Percentiles rank a stretch among this genome's conserved stretches.
phyloP scores from a whole-genome alignment of 37 sponge, comb jelly and placozoan species.

The Sycon ciliatum region DNA sequence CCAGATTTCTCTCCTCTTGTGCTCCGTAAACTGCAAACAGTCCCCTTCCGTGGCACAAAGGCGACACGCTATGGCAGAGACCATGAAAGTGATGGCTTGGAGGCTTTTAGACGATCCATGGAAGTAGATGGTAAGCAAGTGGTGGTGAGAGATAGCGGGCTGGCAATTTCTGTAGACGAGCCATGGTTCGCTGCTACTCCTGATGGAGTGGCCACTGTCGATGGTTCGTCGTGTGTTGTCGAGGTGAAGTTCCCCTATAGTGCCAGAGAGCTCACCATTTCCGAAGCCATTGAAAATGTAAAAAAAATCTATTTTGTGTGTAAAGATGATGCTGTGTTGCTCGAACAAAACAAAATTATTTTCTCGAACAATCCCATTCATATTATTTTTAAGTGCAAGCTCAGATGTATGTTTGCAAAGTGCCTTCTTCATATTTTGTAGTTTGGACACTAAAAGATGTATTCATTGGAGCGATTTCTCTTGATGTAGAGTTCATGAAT shows the following conservation, averaged over 20 bases:
- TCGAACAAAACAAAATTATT: too few species aligned
- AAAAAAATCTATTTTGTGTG: background rate
- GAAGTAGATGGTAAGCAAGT: background rate
- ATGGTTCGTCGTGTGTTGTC: background rate
- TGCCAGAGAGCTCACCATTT: conserved; percentile 8
- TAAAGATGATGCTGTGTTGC: background rate
- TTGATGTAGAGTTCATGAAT: conserved; percentile 1
- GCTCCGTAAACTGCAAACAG: too few species aligned
- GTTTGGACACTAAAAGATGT: background rate
- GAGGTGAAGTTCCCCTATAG: conserved; percentile 22
- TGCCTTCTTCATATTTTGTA: conserved; percentile 1
- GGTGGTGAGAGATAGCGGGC: conserved; percentile 1
- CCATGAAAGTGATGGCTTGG: conserved; percentile 9
- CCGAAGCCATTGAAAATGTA: conserved; percentile 2
- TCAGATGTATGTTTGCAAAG: conserved; percentile 9
- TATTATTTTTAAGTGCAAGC: conserved; percentile 13
- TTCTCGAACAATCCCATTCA: background rate
- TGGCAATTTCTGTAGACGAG: background rate
- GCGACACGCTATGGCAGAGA: conserved; percentile 14
- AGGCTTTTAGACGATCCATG: background rate
- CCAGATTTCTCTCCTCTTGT: too few species aligned
- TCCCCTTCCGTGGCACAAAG: background rate
- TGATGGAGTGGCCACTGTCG: conserved; percentile 11
- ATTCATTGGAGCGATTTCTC: background rate
- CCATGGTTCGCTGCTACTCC: conserved; percentile 20